Conservation (phyloP, 2,113 vertebrate species). For the Anthoscopus minutus region DNA sequence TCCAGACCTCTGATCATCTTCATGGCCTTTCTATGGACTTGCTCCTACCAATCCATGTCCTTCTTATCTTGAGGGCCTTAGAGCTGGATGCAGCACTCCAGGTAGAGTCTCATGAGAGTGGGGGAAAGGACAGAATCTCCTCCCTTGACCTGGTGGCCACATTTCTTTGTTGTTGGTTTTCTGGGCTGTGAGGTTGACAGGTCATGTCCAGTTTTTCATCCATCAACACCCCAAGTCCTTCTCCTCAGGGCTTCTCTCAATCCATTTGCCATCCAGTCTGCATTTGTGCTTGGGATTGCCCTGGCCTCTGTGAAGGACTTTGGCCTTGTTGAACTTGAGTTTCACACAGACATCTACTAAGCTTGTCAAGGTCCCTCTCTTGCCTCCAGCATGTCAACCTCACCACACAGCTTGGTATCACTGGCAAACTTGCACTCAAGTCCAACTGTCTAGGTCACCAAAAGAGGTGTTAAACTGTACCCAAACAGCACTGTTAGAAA, state of each 20-base stretch:
- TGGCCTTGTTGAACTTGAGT: background rate
- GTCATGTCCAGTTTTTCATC: background rate
- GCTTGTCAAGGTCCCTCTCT: background rate
- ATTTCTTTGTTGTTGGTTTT: background rate
- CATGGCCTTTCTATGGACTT: background rate
- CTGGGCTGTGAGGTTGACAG: background rate
- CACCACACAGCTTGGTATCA: background rate
- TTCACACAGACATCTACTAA: background rate
- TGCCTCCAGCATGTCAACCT: background rate
- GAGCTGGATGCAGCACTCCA: background rate
- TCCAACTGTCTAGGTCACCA: background rate
- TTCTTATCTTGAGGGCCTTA: too few species aligned
- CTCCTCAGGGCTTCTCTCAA: background rate
- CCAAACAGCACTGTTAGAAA: background rate
- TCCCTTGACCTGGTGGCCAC: background rate
- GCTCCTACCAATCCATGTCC: background rate
- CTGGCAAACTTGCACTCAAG: background rate
- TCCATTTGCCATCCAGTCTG: background rate
- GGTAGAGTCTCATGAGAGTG: background rate
- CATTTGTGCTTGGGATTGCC: background rate
- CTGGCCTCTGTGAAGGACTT: background rate
- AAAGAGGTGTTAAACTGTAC: background rate
- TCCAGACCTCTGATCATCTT: background rate
- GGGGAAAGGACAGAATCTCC: background rate
- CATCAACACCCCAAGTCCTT: background rate